Evolutionary conservation across 2,888 invertebrate species (phyloP), one percentile per base, ranked within the genome.

Genomic region (Nephrocerus scutellatus): DNA sequence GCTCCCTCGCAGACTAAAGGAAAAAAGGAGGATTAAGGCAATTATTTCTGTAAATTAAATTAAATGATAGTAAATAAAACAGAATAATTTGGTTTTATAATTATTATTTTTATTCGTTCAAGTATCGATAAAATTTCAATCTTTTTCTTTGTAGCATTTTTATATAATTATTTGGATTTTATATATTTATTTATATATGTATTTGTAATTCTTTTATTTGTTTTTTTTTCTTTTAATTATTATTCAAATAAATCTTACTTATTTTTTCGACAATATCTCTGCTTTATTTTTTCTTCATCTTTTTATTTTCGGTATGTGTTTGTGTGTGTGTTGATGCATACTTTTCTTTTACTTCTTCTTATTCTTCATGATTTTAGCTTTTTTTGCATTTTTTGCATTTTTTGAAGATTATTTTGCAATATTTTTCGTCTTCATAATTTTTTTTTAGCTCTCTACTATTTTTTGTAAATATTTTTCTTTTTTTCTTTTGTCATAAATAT

Each of bases 301-400:
- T 41, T 50, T 44, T 41, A 23, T 39, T 46, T 14, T 31, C 21
- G 22, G 46, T 45, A 38, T 29, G 40, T 29, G 22, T 46, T 38
- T 37, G 43, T 36, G 39, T 48, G 48, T 44, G 37, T 47, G 39
- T 47, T 30, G 35, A 34, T 43, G 28, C 47, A 43, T 20, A 42
- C 47, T 51, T 44, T 44, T 42, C 42, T 49, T 40, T 37, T 46
- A 46, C 36, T 37, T 31, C 33, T 30, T 48, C 25, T 39, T 46
- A 48, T 51, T 50, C 48, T 53, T 40, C 49, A 47, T 44, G 51
- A 41, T 43, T 41, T 44, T 51, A 44, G 43, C 48, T 48, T 54
- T 50, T 44, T 46, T 48, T 42, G 45, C 43, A 34, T 48, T 50
- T 46, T 22, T 36, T 47, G 23, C 39, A 42, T 44, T 41, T 37